Percentiles rank a stretch among this genome's conserved stretches.
phyloP scores from a whole-genome alignment of 2,797 vertebrate genomes.

The Pempheris klunzingeri region DNA sequence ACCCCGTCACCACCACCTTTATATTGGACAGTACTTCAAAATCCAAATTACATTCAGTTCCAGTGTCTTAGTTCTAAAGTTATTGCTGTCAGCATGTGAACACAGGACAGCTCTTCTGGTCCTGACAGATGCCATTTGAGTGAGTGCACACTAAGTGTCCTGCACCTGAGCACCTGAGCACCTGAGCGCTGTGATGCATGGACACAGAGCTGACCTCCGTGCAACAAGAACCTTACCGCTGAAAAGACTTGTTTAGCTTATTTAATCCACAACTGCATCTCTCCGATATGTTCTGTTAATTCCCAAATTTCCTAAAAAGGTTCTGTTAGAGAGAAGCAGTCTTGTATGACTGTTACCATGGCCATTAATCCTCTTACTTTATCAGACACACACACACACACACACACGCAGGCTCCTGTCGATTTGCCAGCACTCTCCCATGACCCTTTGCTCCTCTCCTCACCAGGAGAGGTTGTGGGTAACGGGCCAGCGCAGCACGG shows the following conservation, averaged over 20 bases:
- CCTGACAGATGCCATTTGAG: neutral
- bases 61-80: too few relatives aligned
- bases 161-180: too few relatives aligned
- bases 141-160: neutral
- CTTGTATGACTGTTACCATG: slow-evolving; percentile 54
- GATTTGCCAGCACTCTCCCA: slow-evolving; percentile 77
- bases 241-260: neutral
- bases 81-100: too few relatives aligned
- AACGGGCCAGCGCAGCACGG: slow-evolving; percentile 69
- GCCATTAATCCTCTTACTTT: slow-evolving; percentile 56
- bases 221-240: neutral
- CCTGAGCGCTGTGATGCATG: neutral
- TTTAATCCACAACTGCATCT: neutral
- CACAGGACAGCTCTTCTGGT: neutral
- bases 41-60: too few relatives aligned
- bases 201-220: neutral
- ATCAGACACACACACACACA: slow-evolving; percentile 29
- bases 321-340: slow-evolving; percentile 15
- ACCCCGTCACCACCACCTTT: too few relatives aligned
- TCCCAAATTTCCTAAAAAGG: slow-evolving; percentile 46
- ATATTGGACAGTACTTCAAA: too few relatives aligned
- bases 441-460: slow-evolving; percentile 76
- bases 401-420: slow-evolving; percentile 42
- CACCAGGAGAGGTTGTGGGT: slow-evolving; percentile 70
- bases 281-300: slow-evolving; percentile 8